These are phyloP conservation scores for Pterophyllum scalare DNA, from an alignment of 2,113 vertebrate species.

Conservation along the genomic window DNA sequence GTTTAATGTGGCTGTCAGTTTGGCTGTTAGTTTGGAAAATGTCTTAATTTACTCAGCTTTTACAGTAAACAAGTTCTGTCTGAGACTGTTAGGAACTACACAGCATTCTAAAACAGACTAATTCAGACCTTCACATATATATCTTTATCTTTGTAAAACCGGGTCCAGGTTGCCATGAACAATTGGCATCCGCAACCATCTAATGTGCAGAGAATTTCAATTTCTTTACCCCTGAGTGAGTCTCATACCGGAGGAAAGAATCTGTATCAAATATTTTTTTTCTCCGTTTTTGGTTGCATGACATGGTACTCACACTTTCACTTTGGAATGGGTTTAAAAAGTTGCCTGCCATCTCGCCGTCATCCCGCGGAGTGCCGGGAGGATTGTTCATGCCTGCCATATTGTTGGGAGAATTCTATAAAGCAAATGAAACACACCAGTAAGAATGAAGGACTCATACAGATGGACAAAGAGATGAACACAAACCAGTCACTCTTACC, in stretches of 20 bases:
- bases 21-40: background rate
- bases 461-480: background rate
- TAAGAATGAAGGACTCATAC: background rate
- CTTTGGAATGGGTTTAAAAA: slow-evolving; percentile 94
- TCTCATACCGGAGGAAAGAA: background rate
- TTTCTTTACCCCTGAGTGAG: background rate
- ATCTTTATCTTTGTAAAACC: slow-evolving; percentile 7
- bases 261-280: background rate
- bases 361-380: slow-evolving; percentile 89
- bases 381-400: slow-evolving; percentile 90
- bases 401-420: slow-evolving; percentile 90
- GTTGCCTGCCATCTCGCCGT: slow-evolving; percentile 88
- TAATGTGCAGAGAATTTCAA: background rate
- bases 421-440: background rate
- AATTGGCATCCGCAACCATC: background rate
- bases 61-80: background rate
- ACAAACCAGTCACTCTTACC: slow-evolving; percentile 75
- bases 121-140: background rate
- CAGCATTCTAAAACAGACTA: background rate
- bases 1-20: background rate
- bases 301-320: slow-evolving; percentile 85
- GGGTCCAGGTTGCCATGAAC: background rate
- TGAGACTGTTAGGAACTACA: background rate
- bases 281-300: background rate
- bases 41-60: background rate